Percentiles rank a stretch among this genome's conserved stretches.
Evolutionary conservation across 2,888 invertebrate genomes (phyloP).

Genomic region (Tinea semifulvella): DNA sequence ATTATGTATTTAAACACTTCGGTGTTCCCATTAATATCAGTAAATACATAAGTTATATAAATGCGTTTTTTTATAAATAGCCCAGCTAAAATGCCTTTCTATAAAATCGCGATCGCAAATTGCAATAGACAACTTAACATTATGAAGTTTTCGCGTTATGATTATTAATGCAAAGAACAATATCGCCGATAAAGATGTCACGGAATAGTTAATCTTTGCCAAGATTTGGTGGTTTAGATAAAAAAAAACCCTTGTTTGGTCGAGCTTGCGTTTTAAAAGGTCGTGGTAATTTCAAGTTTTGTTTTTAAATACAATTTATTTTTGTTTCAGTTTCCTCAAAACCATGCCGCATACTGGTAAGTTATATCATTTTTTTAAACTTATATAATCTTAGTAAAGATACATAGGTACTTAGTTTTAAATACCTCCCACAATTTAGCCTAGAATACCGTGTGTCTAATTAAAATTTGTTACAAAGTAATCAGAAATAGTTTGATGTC

Average conservation of each 20-base stretch:
- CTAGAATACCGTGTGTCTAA: not conserved
- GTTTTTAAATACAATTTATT: not conserved
- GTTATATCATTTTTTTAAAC: not conserved
- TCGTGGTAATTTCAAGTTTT: not conserved
- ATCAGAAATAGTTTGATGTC: not conserved
- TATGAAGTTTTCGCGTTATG: slow-evolving; percentile 11
- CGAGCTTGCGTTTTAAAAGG: slow-evolving; percentile 3
- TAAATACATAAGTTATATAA: not conserved
- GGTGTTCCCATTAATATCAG: too few relatives aligned
- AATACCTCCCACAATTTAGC: not conserved
- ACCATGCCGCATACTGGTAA: slow-evolving; percentile 59
- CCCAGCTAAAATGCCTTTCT: slow-evolving; percentile 18
- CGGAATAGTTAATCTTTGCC: slow-evolving; percentile 38
- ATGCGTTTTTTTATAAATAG: not conserved
- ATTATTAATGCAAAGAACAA: slow-evolving; percentile 11
- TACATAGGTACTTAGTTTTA: slow-evolving; percentile 7
- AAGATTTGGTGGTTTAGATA: slow-evolving; percentile 14
- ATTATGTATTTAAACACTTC: too few relatives aligned
- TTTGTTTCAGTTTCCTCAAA: slow-evolving; percentile 27
- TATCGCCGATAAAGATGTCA: slow-evolving; percentile 51
- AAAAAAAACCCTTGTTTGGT: not conserved
- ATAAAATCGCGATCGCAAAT: not conserved
- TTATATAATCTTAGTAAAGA: too few relatives aligned
- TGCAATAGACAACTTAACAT: slow-evolving; percentile 1
- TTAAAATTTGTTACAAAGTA: not conserved